Evolutionary conservation across 2,797 vertebrate species (phyloP).

Genomic region (Tinamus major): DNA sequence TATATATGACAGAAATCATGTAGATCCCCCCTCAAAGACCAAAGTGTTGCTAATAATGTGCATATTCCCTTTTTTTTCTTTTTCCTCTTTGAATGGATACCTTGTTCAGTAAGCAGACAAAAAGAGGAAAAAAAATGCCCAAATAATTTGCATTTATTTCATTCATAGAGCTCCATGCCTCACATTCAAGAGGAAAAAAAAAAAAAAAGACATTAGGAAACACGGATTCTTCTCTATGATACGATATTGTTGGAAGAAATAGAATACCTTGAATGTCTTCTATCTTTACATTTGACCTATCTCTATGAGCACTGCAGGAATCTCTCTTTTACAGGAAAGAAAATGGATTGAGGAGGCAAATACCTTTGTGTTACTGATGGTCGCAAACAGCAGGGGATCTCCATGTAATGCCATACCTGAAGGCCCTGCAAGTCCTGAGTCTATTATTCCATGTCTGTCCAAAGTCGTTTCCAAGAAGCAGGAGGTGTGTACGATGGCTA

Average conservation of each 20-base stretch:
- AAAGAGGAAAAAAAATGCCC: not conserved
- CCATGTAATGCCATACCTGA: slow-evolving; percentile 20
- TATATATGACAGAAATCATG: not conserved
- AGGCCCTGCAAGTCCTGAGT: slow-evolving; percentile 52
- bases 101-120: not conserved
- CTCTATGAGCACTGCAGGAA: slow-evolving; percentile 42
- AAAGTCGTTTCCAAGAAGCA: slow-evolving; percentile 39
- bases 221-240: not conserved
- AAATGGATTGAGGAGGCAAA: slow-evolving; percentile 61
- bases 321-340: slow-evolving; percentile 56
- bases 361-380: slow-evolving; percentile 48
- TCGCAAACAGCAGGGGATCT: slow-evolving; percentile 58
- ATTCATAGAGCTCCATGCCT: not conserved
- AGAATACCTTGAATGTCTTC: not conserved
- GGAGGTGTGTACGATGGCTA: slow-evolving; percentile 51
- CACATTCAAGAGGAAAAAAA: not conserved
- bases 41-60: not conserved
- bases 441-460: slow-evolving; percentile 59
- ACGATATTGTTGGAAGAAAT: not conserved
- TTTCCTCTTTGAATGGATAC: not conserved
- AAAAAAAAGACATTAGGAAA: not conserved
- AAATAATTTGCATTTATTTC: not conserved
- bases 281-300: slow-evolving; percentile 38
- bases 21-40: not conserved
- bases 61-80: not conserved